Evolutionary conservation across 2,888 invertebrate species (phyloP).

Genomic region (Tetragnatha montana): DNA sequence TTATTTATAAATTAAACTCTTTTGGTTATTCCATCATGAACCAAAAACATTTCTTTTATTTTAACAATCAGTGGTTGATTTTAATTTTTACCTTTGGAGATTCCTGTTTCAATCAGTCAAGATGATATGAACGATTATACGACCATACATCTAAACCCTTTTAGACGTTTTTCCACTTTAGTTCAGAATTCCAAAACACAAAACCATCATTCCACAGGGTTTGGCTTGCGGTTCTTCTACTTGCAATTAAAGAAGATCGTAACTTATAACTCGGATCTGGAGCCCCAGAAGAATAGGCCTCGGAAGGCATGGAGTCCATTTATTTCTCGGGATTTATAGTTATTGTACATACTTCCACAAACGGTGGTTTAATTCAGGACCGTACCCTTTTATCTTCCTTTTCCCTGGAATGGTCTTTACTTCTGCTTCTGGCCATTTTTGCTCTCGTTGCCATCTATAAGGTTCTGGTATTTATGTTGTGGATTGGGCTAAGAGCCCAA

Average conservation of each 20-base stretch:
- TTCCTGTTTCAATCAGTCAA: too few species aligned
- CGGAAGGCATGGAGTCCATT: background rate
- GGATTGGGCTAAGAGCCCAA: background rate
- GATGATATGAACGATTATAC: too few species aligned
- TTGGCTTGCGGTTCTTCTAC: slow-evolving; percentile 3
- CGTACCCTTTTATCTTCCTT: background rate
- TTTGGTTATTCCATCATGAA: too few species aligned
- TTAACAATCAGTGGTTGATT: too few species aligned
- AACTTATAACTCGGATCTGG: slow-evolving; percentile 8
- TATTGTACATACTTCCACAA: slow-evolving; percentile 31
- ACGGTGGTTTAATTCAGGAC: slow-evolving; percentile 35
- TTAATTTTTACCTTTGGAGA: too few species aligned
- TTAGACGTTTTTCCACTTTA: too few species aligned
- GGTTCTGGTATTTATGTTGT: background rate
- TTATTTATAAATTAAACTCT: too few species aligned
- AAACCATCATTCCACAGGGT: background rate
- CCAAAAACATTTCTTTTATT: too few species aligned
- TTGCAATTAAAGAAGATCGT: slow-evolving; percentile 14
- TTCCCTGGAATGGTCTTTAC: background rate
- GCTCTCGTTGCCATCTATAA: background rate
- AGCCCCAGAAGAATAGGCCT: background rate
- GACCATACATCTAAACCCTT: too few species aligned
- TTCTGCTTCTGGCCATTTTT: background rate
- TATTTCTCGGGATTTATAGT: slow-evolving; percentile 24
- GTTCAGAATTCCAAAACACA: too few species aligned